Evolutionary conservation across 2,888 invertebrate species (phyloP), one percentile per base, ranked within the genome.

Genomic region (Opisthograptis luteolata): DNA sequence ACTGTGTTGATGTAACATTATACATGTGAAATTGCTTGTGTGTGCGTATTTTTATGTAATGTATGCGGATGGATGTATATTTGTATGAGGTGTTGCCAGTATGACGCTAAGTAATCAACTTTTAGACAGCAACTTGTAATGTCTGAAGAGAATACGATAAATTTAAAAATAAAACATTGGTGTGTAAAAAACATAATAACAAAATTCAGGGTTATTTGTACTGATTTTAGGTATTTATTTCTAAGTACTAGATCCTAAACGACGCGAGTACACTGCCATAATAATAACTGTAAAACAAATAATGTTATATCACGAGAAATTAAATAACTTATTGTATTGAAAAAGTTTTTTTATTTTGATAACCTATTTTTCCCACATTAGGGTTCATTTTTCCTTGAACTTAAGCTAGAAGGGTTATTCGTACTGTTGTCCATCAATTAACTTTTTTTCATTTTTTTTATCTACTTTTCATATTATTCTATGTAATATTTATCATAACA

Each of bases 241-340:
- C 28, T 40, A 39, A 39, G 22, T 34, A 34, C 6, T 27, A 25
- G 28, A 15, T 25, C 13, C 14, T 42, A 36, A 20, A 28, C 6
- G 6, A 43, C 7, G 20, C 28, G 28, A 40, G 17, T 35, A 43
- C 43, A 45, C 50, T 40, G 50, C 44, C 50, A 45, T 44, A 44
- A 30, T 36, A 27, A 43, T 17, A 30, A 24, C 32, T 32, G 7
- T n/a, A n/a, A n/a, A 19, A 45, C 19, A 31, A 32, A 37, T 36
- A 42, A 12, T 48, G 48, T 39, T 24, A 43, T 43, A 49, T 35
- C 39, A 50, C 43, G 15, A 40, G 12, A 24, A 43, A 44, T 36
- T 25, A 52, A 47, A 36, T 30, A 52, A 46, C 31, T 31, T 32
- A 49, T 49, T 49, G 48, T 48, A 49, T 30, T 36, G 30, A 24